Evolutionary conservation across 2,888 invertebrate genomes (phyloP), one percentile per base, ranked within the genome.

Genomic region (Thysanoteuthis rhombus): DNA sequence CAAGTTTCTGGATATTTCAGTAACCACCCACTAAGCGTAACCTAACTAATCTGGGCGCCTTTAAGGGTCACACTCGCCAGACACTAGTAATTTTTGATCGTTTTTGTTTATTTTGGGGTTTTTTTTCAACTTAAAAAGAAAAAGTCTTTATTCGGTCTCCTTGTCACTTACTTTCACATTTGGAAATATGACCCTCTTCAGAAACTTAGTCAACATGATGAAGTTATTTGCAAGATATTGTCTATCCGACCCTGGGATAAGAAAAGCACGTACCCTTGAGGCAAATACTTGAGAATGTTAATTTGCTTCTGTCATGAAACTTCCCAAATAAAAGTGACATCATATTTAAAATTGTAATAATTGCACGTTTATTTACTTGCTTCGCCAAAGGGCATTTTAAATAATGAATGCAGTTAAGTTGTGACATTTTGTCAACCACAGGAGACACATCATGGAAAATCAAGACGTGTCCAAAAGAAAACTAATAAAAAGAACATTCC

Each of bases 311-410:
- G 75, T 75, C 75, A 75, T 36, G 75, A n/a, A n/a, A 75, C n/a
- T 36, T 75, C 10, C n/a, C n/a, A 75, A n/a, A 36, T 75, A 75
- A 16, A 36, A 75, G 25, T 75, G 75, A 75, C 75, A 75, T 75
- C n/a, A 75, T 75, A 75, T 75, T 75, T 75, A n/a, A 75, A 75
- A 75, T 75, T 75, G 75, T 75, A 75, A 75, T 75, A 75, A 75
- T 75, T 75, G 75, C 75, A 36, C 75, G 75, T 16, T 75, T 16
- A 75, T 75, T 75, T 75, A 4, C 75, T 75, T 75, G n/a, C n/a
- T 16, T 16, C n/a, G 75, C 75, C 36, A 36, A 36, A 0, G 75
- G 75, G 16, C 75, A 75, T 75, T 75, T 75, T 75, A 36, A 36
- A 75, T 75, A 75, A 75, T 75, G 75, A 75, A 75, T 4, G 75